Base-by-base conservation (phyloP, 2,113 vertebrate genomes). In the Polypterus senegalus region DNA sequence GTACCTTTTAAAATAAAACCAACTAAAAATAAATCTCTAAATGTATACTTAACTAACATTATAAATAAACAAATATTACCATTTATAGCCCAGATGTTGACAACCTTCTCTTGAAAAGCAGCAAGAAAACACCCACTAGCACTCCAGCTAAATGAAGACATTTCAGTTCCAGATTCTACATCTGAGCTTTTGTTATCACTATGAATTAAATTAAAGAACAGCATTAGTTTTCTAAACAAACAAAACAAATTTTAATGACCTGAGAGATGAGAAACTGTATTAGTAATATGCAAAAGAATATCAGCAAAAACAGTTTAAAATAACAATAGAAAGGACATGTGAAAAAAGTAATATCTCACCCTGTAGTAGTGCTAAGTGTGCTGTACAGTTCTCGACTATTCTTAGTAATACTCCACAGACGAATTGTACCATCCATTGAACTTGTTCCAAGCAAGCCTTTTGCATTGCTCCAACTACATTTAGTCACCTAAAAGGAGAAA, bases 61-160 rank as follows among this genome's bases (percentile, higher is more conserved):
- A 44, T 27, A 7, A 27, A 63, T 6, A 48, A 7, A 58, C 65
- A 62, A 10, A 48, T 10, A 61, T 66, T n/a, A 85, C 87, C 85
- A n/a, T 71, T 83, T 44, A 85, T 74, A n/a, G 71, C 79, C 82
- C 84, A 87, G 67, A 89, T 85, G 75, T 80, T 81, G 69, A 89
- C 70, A 58, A 79, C 74, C 73, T 83, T 86, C 73, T 83, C 84
- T 67, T 86, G 83, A n/a, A 80, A 82, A 9, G 82, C 73, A 45
- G 87, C 86, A 62, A 89, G 49, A 55, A 84, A 78, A 63, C 74
- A 73, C 7, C 87, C 86, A 5, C 73, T 77, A 59, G 79, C 67
- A 59, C 87, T 87, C 86, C 87, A 89, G 71, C 73, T 77, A 0
- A 88, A 81, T 3, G 81, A 72, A 45, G 77, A 79, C 71, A 81